phyloP scores from a whole-genome alignment of 2,888 invertebrate species.

The Papilio demoleus region DNA sequence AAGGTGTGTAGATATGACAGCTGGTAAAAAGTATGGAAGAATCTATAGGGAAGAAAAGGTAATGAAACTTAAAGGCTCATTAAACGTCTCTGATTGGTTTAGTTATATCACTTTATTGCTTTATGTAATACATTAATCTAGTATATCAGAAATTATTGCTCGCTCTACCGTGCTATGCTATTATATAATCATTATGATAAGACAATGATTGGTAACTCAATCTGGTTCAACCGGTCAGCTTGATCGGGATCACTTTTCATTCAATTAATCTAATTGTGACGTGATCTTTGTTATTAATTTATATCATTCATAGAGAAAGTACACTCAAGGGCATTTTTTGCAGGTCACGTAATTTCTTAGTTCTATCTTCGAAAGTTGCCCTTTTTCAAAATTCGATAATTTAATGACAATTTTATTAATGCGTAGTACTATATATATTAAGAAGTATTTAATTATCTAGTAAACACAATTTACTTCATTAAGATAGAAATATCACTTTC shows the following conservation, averaged over 20 bases:
- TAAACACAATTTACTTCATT: too few species aligned
- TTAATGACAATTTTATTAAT: too few species aligned
- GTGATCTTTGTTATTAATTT: conserved; percentile 11
- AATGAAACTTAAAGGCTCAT: neutral
- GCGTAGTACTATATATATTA: too few species aligned
- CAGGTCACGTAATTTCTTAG: too few species aligned
- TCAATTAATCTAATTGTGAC: conserved; percentile 12
- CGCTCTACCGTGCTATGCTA: neutral
- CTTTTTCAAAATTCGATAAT: too few species aligned
- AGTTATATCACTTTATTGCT: neutral
- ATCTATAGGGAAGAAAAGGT: too few species aligned
- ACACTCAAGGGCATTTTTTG: neutral
- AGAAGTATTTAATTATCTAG: too few species aligned
- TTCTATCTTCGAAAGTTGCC: too few species aligned
- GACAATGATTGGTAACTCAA: conserved; percentile 14
- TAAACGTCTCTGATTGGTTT: neutral
- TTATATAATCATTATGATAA: conserved; percentile 2
- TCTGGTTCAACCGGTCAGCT: conserved; percentile 11
- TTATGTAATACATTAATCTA: neutral
- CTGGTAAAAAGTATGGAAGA: too few species aligned
- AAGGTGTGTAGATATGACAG: too few species aligned
- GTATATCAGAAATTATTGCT: neutral
- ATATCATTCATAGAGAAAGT: neutral
- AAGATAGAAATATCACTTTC: too few species aligned
- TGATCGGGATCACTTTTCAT: neutral